Evolutionary conservation across 2,113 vertebrate species (phyloP).

Genomic region (pig (Sus scrofa)): T2T-Sscrofa CM000824.6:195822001-195822500

Average conservation of each 20-base stretch:
- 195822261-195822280: neutral
- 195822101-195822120: slow-evolving; percentile 67
- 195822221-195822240: neutral
- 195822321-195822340: neutral
- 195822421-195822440: neutral
- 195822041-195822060: slow-evolving; percentile 69
- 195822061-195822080: slow-evolving; percentile 79
- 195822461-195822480: neutral
- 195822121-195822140: slow-evolving; percentile 47
- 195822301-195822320: neutral
- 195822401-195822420: neutral
- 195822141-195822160: neutral
- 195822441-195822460: neutral
- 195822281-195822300: neutral
- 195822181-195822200: neutral
- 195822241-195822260: neutral
- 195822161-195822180: neutral
- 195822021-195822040: slow-evolving; percentile 75
- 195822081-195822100: slow-evolving; percentile 44
- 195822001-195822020: slow-evolving; percentile 62
- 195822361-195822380: neutral
- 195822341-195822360: slow-evolving; percentile 30
- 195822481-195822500: fast-evolving
- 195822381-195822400: neutral
- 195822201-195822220: neutral